Evolutionary conservation across 2,888 invertebrate genomes (phyloP).

Genomic region (Ischnura elegans): DNA sequence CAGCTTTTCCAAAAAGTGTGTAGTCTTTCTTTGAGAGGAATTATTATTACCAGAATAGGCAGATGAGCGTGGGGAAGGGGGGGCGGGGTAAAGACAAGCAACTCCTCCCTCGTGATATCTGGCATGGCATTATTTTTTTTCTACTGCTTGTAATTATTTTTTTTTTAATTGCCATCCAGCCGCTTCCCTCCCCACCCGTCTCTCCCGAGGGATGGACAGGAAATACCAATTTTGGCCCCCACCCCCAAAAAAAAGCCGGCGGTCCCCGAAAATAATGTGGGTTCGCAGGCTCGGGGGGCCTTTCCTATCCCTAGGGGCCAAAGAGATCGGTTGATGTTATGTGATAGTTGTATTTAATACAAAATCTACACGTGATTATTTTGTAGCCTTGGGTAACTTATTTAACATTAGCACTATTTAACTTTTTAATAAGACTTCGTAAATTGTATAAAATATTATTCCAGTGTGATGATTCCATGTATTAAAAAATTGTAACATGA

Average conservation of each 20-base stretch:
- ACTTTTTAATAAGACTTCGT: slow-evolving; percentile 73
- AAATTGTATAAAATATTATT: slow-evolving; percentile 73
- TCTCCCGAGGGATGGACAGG: slow-evolving; percentile 58
- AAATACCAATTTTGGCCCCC: slow-evolving; percentile 8
- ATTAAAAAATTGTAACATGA: slow-evolving; percentile 71
- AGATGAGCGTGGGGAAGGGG: slow-evolving; percentile 64
- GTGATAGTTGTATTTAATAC: slow-evolving; percentile 74
- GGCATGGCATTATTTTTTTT: slow-evolving; percentile 64
- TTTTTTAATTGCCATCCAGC: slow-evolving; percentile 64
- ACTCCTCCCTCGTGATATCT: slow-evolving; percentile 62
- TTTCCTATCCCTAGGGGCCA: slow-evolving; percentile 66
- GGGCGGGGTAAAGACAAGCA: slow-evolving; percentile 54
- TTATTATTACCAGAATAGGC: slow-evolving; percentile 64
- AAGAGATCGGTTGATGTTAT: slow-evolving; percentile 73
- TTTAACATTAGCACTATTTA: slow-evolving; percentile 73
- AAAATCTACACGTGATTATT: slow-evolving; percentile 74
- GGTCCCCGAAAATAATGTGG: not conserved
- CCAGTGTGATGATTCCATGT: slow-evolving; percentile 73
- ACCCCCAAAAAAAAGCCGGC: no score
- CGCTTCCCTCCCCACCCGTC: slow-evolving; percentile 65
- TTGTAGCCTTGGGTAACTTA: slow-evolving; percentile 74
- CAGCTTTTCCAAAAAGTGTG: slow-evolving; percentile 67
- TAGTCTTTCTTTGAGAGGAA: slow-evolving; percentile 66
- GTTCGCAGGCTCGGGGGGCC: not conserved
- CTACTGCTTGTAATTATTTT: slow-evolving; percentile 66